Percentiles rank a stretch among this genome's conserved stretches.
Evolutionary conservation across 2,797 vertebrate genomes (phyloP).

Genomic region (Hippopotamyrus pictus): DNA sequence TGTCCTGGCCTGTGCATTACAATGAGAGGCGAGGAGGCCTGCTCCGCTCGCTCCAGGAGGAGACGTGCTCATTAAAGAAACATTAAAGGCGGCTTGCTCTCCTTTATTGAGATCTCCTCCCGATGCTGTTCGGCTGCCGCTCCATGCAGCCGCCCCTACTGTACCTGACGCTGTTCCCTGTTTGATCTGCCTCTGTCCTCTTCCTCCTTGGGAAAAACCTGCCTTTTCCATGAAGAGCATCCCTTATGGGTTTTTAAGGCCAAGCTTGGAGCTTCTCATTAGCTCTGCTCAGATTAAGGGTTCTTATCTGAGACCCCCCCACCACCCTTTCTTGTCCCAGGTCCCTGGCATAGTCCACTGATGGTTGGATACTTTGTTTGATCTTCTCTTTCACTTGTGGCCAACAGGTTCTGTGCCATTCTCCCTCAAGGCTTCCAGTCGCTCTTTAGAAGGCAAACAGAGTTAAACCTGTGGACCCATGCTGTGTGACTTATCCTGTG

Average conservation of each 20-base stretch:
- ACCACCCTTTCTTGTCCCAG: neutral
- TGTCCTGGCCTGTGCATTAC: slow-evolving; percentile 39
- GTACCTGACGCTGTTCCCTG: slow-evolving; percentile 26
- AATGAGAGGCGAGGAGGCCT: slow-evolving; percentile 41
- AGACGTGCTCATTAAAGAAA: slow-evolving; percentile 50
- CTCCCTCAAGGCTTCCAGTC: neutral
- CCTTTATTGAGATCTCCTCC: slow-evolving; percentile 45
- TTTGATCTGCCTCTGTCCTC: neutral
- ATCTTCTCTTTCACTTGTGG: slow-evolving; percentile 50
- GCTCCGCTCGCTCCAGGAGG: slow-evolving; percentile 40
- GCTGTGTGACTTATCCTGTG: neutral
- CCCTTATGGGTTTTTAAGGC: neutral
- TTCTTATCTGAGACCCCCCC: neutral
- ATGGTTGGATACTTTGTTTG: slow-evolving; percentile 24
- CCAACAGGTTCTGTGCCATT: neutral
- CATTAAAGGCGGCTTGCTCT: slow-evolving; percentile 41
- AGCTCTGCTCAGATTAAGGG: neutral
- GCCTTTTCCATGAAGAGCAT: neutral
- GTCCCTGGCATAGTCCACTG: neutral
- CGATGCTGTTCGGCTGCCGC: slow-evolving; percentile 42
- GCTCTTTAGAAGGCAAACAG: neutral
- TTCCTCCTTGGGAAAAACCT: neutral
- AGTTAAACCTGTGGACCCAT: neutral
- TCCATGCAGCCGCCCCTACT: slow-evolving; percentile 31
- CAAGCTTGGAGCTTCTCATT: neutral